A percentile compares a stretch with the other conserved stretches of the same genome.
phyloP scores from a whole-genome alignment of 2,113 vertebrate genomes.

The Oryctolagus cuniculus region DNA sequence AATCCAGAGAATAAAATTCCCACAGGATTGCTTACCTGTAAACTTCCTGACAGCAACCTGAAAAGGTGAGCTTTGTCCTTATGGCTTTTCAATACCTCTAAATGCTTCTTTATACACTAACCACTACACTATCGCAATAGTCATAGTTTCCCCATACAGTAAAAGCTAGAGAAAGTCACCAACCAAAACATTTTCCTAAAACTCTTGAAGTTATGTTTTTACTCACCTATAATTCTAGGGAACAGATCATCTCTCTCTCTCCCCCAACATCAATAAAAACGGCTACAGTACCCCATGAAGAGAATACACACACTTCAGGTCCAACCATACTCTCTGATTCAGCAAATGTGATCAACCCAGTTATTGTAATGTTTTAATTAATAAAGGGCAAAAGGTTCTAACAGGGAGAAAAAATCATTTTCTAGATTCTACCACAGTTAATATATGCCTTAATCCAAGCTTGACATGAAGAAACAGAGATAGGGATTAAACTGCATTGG shows the following conservation, averaged over 20 bases:
- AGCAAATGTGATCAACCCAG: slow-evolving; percentile 62
- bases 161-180: slow-evolving; percentile 58
- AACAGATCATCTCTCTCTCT: slow-evolving; percentile 53
- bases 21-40: slow-evolving; percentile 53
- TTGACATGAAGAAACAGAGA: slow-evolving; percentile 67
- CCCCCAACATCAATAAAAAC: slow-evolving; percentile 66
- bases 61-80: slow-evolving; percentile 62
- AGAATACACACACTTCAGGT: slow-evolving; percentile 45
- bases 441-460: slow-evolving; percentile 25
- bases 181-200: slow-evolving; percentile 71
- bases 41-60: slow-evolving; percentile 9
- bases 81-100: slow-evolving; percentile 75
- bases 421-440: slow-evolving; percentile 73
- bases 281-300: not conserved
- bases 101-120: slow-evolving; percentile 70
- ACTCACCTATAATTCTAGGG: slow-evolving; percentile 65
- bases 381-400: not conserved
- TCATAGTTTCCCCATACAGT: slow-evolving; percentile 66
- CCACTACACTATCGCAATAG: slow-evolving; percentile 37
- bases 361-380: slow-evolving; percentile 74
- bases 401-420: slow-evolving; percentile 41
- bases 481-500: slow-evolving; percentile 62
- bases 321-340: slow-evolving; percentile 74
- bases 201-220: slow-evolving; percentile 45
- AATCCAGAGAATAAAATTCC: slow-evolving; percentile 60